These are phyloP conservation scores for Tretioscincus oriximinensis DNA, from an alignment of 2,113 vertebrate genomes.

Conservation along the genomic window DNA sequence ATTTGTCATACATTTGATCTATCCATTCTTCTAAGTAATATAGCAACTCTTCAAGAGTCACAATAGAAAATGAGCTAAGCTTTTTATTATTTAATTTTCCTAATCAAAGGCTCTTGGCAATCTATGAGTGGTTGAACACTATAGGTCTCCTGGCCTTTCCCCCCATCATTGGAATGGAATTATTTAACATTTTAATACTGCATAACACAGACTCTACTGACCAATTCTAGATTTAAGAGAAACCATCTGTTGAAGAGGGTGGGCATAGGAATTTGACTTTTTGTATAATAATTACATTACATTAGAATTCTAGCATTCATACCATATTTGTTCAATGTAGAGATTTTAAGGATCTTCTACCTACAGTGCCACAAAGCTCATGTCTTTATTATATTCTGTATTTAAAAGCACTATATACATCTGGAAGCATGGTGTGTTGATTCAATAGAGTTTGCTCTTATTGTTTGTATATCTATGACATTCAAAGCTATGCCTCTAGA, in stretches of 20 bases:
- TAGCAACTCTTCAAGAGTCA: constrained; percentile 10
- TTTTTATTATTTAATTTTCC: background rate
- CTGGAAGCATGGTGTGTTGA: too few species aligned
- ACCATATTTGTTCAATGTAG: too few species aligned
- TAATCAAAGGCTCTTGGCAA: background rate
- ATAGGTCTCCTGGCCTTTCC: too few species aligned
- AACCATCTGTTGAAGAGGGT: background rate
- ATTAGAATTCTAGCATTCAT: background rate
- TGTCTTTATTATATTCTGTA: background rate
- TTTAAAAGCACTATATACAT: too few species aligned
- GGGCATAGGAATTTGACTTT: background rate
- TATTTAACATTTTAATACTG: background rate
- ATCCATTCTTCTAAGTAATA: constrained; percentile 32
- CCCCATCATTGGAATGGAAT: too few species aligned
- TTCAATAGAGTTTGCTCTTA: too few species aligned
- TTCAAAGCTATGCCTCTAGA: too few species aligned
- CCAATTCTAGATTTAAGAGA: background rate
- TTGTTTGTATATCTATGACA: too few species aligned
- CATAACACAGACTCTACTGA: background rate
- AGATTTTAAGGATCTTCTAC: background rate
- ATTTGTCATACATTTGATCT: constrained; percentile 50
- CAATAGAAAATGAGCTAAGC: background rate
- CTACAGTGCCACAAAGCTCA: too few species aligned
- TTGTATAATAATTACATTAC: background rate
- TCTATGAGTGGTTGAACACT: background rate